Base-by-base conservation (phyloP, 2,113 vertebrate genomes). In the Rana temporaria region DNA sequence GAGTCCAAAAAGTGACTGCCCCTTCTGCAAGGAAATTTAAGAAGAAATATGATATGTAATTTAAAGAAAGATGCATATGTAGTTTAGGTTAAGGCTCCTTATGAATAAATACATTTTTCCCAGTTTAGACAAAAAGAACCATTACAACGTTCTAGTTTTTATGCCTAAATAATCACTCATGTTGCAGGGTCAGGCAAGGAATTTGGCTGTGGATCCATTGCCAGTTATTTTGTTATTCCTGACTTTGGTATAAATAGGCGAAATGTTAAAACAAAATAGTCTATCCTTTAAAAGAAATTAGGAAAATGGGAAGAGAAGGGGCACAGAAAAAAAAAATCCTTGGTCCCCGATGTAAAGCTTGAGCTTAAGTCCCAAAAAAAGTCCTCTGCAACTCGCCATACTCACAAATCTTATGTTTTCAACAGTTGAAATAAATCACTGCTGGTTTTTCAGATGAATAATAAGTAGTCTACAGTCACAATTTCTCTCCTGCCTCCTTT, bases 1-100 rank as follows among this genome's bases (percentile, higher is more conserved):
- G 17, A 38, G 63, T 66, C 81, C 63, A 83, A 83, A 15, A 5
- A 83, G 72, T 83, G 81, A 83, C 81, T 83, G 48, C 70, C 57
- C 26, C 60, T 82, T 82, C 70, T 74, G 64, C 65, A 60, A 48
- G 53, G 22, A n/a, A 75, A 67, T 76, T 52, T 48, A 67, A 52
- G 53, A 76, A 68, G 81, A 83, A 76, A 83, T 83, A 48, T 75
- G 71, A 83, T 76, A 75, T 59, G 53, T 56, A 68, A 76, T 65
- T 74, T 83, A 73, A 83, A 68, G 63, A 83, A 68, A 83, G 81
- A 83, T 83, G 81, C 81, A 76, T 82, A 75, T 75, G 72, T 76
- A 83, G 72, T 83, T 68, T 76, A 76, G 67, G 53, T 59, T 83
- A 59, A 76, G 64, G 81, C 48, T 68, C 34, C 73, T 67, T 67